A percentile compares a stretch with the other conserved stretches of the same genome.
phyloP scores from a whole-genome alignment of 1,140 invertebrate genomes.

The Anastatus disparis region DNA sequence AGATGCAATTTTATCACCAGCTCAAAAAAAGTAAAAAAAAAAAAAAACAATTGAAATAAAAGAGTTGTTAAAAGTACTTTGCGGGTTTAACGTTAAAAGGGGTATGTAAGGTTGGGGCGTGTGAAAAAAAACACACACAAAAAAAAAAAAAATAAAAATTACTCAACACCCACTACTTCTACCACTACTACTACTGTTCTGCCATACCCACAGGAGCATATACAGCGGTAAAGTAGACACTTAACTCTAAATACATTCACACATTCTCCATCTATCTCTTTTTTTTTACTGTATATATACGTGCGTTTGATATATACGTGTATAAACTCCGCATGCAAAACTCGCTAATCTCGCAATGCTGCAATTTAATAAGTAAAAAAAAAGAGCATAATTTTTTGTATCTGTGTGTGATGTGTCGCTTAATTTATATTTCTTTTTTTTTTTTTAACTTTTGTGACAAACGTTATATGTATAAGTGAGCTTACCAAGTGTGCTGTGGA shows the following conservation, averaged over 20 bases:
- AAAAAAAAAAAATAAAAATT: no score
- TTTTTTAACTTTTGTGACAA: no score
- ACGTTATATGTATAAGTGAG: no score
- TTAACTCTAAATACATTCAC: conserved; percentile 11
- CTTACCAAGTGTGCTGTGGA: no score
- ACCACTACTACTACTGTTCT: no score
- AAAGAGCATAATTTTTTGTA: no score
- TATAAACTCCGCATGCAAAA: neutral
- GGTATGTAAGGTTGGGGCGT: no score
- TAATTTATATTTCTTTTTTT: neutral
- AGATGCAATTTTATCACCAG: no score
- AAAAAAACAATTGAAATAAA: neutral
- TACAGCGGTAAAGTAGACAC: conserved; percentile 59
- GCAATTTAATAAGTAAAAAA: neutral
- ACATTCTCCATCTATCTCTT: no score
- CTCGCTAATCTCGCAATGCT: neutral
- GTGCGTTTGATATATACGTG: no score
- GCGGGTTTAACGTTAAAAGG: no score
- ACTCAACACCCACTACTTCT: conserved; percentile 46
- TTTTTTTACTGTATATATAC: neutral
- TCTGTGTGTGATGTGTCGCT: neutral
- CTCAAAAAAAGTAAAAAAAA: no score
- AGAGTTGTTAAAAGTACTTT: conserved; percentile 18
- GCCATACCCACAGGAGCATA: conserved; percentile 43
- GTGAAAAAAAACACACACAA: conserved; percentile 12